Base-by-base conservation (phyloP, 2,113 vertebrate species). In the Proterorhinus semilunaris region DNA sequence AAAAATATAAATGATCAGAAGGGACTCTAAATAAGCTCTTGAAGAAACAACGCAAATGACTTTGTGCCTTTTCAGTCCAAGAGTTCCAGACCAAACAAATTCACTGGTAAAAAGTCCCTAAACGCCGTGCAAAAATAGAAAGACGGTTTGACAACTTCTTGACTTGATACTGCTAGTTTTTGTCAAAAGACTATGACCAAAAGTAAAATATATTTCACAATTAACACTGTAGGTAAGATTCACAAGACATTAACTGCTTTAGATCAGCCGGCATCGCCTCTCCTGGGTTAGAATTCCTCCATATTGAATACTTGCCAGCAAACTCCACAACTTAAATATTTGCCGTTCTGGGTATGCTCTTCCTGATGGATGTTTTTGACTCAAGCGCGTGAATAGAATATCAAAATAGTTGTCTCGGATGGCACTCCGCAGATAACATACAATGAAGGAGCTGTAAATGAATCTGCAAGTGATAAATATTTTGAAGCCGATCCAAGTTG, bases 401-500 rank as follows among this genome's bases (percentile, higher is more conserved):
- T 42, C 36, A 16, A 61, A 61, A 44, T 61, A 61, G 62, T 63
- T 63, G 45, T 47, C 15, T 47, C 44, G 17, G 62, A 48, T 48
- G 45, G 62, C 6, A 46, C 62, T 47, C 46, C 46, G 11, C 45
- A 48, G 46, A 63, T 63, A 63, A 48, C 46, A 66, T 44, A 44
- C 17, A 75, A 58, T 17, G 11, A 66, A 71, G 66, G 68, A 57
- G 42, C 66, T 67, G 44, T 66, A 59, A 77, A 76, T 84, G 2
- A 65, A 74, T 85, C 55, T 68, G 51, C 62, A 67, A 74, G 69
- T 64, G 58, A 79, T 77, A 17, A 69, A 55, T 55, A 51, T 71
- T 17, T 72, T 84, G 76, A 72, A 72, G 59, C 65, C 45, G 51
- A 75, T 79, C 59, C 68, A 78, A 66, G 65, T 65, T 76, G 10